A percentile compares a stretch with the other conserved stretches of the same genome.
Evolutionary conservation across 2,888 invertebrate species (phyloP).

Genomic region (Chromoteleia sp.): DNA sequence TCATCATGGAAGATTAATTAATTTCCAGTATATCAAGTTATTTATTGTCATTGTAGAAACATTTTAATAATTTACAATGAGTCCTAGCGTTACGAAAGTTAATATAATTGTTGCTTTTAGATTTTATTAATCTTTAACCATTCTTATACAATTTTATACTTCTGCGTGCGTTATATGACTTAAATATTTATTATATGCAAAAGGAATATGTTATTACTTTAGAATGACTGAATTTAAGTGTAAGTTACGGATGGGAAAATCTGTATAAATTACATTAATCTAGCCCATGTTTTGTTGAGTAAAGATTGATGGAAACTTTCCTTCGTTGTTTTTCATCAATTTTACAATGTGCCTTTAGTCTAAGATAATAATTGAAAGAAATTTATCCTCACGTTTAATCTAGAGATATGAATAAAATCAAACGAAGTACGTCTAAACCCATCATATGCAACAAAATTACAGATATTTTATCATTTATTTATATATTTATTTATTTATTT

Average conservation of each 20-base stretch:
- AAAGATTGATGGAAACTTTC: conserved; percentile 39
- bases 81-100: conserved; percentile 51
- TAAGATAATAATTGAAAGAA: conserved; percentile 41
- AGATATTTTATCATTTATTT: not conserved
- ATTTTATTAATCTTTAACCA: conserved; percentile 39
- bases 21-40: conserved; percentile 21
- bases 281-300: conserved; percentile 53
- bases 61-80: conserved; percentile 41
- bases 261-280: conserved; percentile 57
- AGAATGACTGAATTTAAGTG: conserved; percentile 57
- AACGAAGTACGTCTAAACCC: conserved; percentile 17
- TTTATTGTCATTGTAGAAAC: conserved; percentile 49
- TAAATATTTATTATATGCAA: conserved; percentile 57
- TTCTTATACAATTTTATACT: conserved; percentile 26
- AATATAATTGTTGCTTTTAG: conserved; percentile 57
- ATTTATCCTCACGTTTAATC: conserved; percentile 26
- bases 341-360: conserved; percentile 63
- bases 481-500: not conserved
- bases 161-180: conserved; percentile 52
- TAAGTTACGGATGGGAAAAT: conserved; percentile 51
- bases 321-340: conserved; percentile 44
- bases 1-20: not conserved
- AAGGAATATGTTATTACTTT: conserved; percentile 45
- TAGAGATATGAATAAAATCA: conserved; percentile 32
- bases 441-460: too few relatives aligned